Evolutionary conservation across 2,888 invertebrate species (phyloP), one percentile per base, ranked within the genome.

Genomic region (Ariolimax columbianus): DNA sequence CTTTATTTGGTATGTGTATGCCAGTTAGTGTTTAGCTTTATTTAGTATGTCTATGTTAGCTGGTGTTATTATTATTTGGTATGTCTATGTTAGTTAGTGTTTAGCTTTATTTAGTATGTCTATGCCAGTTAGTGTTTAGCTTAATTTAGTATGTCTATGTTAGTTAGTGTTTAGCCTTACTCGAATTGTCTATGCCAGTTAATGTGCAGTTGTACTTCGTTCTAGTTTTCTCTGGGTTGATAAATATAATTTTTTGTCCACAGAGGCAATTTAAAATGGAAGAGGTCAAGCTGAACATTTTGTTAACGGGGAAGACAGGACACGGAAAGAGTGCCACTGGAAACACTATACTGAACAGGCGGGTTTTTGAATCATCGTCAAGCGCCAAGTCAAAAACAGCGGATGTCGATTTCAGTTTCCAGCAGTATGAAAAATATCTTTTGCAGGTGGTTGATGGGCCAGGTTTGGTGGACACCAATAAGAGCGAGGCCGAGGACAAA

Each of bases 231-330:
- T n/a, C n/a, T n/a, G n/a, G n/a, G n/a, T n/a, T n/a, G n/a, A n/a
- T n/a, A n/a, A n/a, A n/a, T n/a, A n/a, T n/a, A 47, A 47, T 55
- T 55, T 30, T 17, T 30, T 66, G 30, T 63, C 30, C 33, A 66
- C 66, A 66, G 66, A 30, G 19, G 1, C 17, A 43, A 17, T 26
- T 14, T n/a, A 9, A 6, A 6, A 47, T n/a, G 47, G n/a, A 11
- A 14, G 47, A 43, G 26, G 30, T 43, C 26, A 26, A 43, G 9
- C 17, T 43, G 14, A 73, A 43, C 43, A 30, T 73, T 17, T 2
- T 73, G 30, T n/a, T 73, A 14, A 43, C 43, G n/a, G 73, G 73
- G 30, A 73, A 73, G 30, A 73, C 73, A n/a, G 73, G 73, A 30
- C 47, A 73, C 4, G 73, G 73, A 6, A 73, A 73, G 30, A 73